These are phyloP conservation scores for Anguilla obscura DNA, from an alignment of 2,797 vertebrate species.

Conservation along the genomic window DNA sequence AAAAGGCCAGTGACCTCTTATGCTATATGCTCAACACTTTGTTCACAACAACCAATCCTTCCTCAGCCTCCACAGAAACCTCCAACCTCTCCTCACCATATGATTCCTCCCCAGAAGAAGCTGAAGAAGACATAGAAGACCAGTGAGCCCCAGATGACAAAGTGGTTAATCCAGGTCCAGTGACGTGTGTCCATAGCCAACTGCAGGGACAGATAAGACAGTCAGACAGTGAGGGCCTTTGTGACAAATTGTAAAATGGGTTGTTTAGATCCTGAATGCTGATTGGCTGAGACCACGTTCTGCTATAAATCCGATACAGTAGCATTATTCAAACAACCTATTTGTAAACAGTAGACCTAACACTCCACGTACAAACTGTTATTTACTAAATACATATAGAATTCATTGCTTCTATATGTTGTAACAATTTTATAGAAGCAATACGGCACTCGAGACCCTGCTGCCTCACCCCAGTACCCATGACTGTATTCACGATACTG, in stretches of 20 bases:
- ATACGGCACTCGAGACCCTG: too few relatives aligned
- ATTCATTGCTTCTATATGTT: too few relatives aligned
- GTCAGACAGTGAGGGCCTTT: background rate
- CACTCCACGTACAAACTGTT: too few relatives aligned
- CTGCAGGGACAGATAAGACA: slow-evolving; percentile 59
- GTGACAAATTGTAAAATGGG: background rate
- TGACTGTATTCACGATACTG: too few relatives aligned
- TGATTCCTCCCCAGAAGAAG: slow-evolving; percentile 99
- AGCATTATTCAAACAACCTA: too few relatives aligned
- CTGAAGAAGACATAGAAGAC: slow-evolving; percentile 97
- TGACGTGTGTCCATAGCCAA: slow-evolving; percentile 92
- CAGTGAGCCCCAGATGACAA: slow-evolving; percentile 97
- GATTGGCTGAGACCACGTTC: too few relatives aligned
- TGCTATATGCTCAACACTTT: background rate
- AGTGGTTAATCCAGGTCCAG: slow-evolving; percentile 99
- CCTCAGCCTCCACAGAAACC: background rate
- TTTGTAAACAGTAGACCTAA: too few relatives aligned
- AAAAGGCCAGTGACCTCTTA: background rate
- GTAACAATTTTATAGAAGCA: too few relatives aligned
- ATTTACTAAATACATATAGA: too few relatives aligned
- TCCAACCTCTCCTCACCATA: slow-evolving; percentile 78
- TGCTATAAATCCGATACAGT: too few relatives aligned
- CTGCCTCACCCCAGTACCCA: too few relatives aligned
- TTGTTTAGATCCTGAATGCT: too few relatives aligned
- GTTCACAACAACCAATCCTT: background rate